Conservation (phyloP, 2,113 vertebrate species). For the Orcinus orca region DNA sequence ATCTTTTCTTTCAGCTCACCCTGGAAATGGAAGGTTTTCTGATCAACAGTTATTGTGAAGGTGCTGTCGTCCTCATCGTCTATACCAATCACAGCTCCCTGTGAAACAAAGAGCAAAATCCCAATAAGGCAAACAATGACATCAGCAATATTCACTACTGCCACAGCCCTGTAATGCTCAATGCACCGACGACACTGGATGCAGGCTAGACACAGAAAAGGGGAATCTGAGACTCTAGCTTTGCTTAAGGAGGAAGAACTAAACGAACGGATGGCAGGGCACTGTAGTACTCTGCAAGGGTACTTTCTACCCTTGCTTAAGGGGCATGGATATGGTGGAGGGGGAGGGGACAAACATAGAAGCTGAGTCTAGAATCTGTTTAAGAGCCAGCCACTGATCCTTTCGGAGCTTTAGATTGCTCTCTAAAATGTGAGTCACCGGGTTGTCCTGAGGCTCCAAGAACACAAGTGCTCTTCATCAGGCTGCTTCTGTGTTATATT, state of each 20-base stretch:
- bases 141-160: slow-evolving; percentile 88
- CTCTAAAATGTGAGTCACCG: slow-evolving; percentile 9
- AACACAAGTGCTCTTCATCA: neutral
- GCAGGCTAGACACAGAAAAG: slow-evolving; percentile 47
- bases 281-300: neutral
- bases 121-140: slow-evolving; percentile 91
- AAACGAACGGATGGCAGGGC: neutral
- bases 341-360: neutral
- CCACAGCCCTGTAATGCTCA: slow-evolving; percentile 83
- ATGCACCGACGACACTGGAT: slow-evolving; percentile 71
- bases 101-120: slow-evolving; percentile 90
- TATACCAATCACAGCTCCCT: slow-evolving; percentile 99
- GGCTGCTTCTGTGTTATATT: neutral
- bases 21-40: slow-evolving; percentile 99
- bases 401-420: slow-evolving; percentile 24
- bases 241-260: neutral
- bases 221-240: slow-evolving; percentile 28
- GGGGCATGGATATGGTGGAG: neutral
- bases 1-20: slow-evolving; percentile 90
- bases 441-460: neutral
- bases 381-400: neutral
- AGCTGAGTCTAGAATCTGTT: slow-evolving; percentile 34
- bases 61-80: slow-evolving; percentile 99
- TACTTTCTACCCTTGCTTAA: neutral
- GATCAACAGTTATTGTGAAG: slow-evolving; percentile 99